Percentiles rank a stretch among this genome's conserved stretches.
These are phyloP conservation scores for Siderastrea radians DNA, from an alignment of 92 coral and sea anemone species.

Conservation along the genomic window DNA sequence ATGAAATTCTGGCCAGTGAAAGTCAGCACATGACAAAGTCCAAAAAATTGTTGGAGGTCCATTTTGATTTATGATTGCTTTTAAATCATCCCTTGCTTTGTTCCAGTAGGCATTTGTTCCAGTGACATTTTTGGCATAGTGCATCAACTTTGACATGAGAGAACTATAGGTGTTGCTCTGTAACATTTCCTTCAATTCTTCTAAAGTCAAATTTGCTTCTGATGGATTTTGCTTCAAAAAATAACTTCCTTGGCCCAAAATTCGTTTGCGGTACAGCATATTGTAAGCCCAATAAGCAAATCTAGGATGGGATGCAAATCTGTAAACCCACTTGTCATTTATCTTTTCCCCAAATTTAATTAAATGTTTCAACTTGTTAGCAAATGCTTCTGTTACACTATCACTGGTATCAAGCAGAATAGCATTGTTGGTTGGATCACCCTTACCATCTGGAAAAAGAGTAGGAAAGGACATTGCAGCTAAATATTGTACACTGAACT, in stretches of 20 bases:
- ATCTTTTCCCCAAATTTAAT: conserved; percentile 43
- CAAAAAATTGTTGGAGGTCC: conserved; percentile 64
- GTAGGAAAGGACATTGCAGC: conserved; percentile 77
- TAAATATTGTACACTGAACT: conserved; percentile 32
- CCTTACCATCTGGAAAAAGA: conserved; percentile 40
- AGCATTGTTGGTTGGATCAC: conserved; percentile 66
- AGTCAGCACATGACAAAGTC: conserved; percentile 68
- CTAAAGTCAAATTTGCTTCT: conserved; percentile 30
- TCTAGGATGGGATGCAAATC: conserved; percentile 38
- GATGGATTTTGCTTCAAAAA: conserved; percentile 24
- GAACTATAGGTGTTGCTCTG: conserved; percentile 25
- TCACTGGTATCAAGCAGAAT: conserved; percentile 3
- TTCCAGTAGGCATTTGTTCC: conserved; percentile 66
- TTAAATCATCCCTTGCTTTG: conserved; percentile 52
- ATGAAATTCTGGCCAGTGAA: conserved; percentile 67
- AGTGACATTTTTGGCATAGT: conserved; percentile 59
- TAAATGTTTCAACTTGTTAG: conserved; percentile 47
- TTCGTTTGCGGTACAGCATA: conserved; percentile 30
- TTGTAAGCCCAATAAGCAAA: conserved; percentile 65
- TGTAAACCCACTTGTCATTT: conserved; percentile 51
- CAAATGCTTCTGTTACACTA: conserved; percentile 16
- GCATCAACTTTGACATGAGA: conserved; percentile 40
- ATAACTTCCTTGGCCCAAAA: conserved; percentile 5
- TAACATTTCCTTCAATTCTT: conserved; percentile 22
- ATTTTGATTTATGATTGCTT: conserved; percentile 57